These are phyloP conservation scores for Heliconius hermathena DNA, from an alignment of 1,140 invertebrate species.

Conservation along the genomic window DNA sequence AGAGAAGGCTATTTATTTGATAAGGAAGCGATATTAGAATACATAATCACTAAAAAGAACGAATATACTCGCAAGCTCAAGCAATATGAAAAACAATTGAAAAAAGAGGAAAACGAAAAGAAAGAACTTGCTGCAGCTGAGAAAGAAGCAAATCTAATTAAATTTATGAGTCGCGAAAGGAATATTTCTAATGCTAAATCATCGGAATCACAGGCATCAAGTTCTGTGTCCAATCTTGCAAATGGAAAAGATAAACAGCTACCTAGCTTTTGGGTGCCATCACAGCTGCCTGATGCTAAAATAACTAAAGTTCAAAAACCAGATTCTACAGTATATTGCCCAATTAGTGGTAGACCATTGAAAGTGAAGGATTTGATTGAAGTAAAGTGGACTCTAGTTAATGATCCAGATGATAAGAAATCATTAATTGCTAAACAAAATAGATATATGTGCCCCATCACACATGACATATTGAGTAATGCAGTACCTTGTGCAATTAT, in stretches of 20 bases:
- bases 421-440: conserved; percentile 92
- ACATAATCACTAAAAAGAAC: conserved; percentile 97
- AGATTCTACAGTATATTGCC: conserved; percentile 95
- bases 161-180: conserved; percentile 88
- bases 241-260: conserved; percentile 81
- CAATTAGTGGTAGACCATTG: conserved; percentile 94
- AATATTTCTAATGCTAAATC: conserved; percentile 83
- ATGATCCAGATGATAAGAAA: conserved; percentile 92
- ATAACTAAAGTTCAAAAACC: conserved; percentile 90
- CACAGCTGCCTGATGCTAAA: conserved; percentile 94
- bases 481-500: conserved; percentile 96
- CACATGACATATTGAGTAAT: conserved; percentile 97
- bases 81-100: conserved; percentile 95
- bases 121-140: conserved; percentile 85
- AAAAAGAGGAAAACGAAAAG: conserved; percentile 85
- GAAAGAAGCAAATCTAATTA: conserved; percentile 78
- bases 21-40: conserved; percentile 98
- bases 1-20: conserved; percentile 97
- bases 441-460: conserved; percentile 98
- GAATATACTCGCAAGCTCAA: conserved; percentile 95
- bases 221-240: conserved; percentile 76
- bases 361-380: conserved; percentile 96
- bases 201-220: conserved; percentile 43
- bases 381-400: conserved; percentile 96
- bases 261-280: conserved; percentile 99